Evolutionary conservation across 2,797 vertebrate species (phyloP), one percentile per base, ranked within the genome.

Genomic region (Channallabes apus): DNA sequence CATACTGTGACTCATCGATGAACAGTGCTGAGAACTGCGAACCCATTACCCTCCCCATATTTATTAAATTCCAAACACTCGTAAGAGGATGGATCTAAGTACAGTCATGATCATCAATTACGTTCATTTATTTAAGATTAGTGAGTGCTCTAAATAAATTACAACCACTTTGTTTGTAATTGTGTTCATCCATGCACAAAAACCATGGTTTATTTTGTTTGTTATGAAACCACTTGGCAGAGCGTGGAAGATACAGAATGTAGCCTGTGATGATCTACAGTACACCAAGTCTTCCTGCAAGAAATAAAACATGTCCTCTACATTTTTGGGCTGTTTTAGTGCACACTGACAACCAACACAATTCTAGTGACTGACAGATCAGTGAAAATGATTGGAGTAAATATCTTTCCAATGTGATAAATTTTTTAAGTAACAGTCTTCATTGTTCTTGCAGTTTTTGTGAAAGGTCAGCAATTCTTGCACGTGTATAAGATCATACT

Each of bases 41-140:
- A 12, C n/a, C 9, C 18, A 24, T 15, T 24, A 20, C 7, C 4
- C 73, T 27, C 17, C 14, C 17, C 15, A 6, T 20, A 46, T 83
- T 82, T 75, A 73, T 62, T 82, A 17, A 27, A n/a, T 32, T 86
- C 54, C 75, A 87, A 84, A 89, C 56, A 75, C 56, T 67, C 9
- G 24, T 69, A 84, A 82, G 59, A 59, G 56, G 62, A 41, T 73
- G 56, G 41, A 86, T 86, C 82, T 88, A 78, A 84, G 85, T 88
- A 77, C 78, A 78, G 82, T 80, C 78, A 24, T 73, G 82, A 78
- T 84, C 69, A 76, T 88, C 62, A 80, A 61, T 82, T 83, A 62
- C 41, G 78, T 83, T 69, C 65, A 83, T 87, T 89, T 87, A 84
- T 88, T 80, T 77, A 77, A 88, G 84, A 88, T 88, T 78, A 85